Evolutionary conservation across 2,113 vertebrate genomes (phyloP).

Genomic region (Alethe diademata): DNA sequence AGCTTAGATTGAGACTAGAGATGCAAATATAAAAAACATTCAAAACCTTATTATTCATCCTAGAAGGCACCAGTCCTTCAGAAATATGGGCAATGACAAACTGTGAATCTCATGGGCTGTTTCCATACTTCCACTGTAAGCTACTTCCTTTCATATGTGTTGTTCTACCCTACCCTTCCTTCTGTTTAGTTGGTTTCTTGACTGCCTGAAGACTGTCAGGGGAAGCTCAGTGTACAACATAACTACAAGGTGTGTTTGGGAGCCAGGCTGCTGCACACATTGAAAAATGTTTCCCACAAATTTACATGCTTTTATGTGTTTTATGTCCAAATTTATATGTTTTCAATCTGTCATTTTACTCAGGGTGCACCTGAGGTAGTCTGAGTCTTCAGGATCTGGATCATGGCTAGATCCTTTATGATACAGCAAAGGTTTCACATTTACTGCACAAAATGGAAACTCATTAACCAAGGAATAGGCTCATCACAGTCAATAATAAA

Average conservation of each 20-base stretch:
- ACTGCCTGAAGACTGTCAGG: background rate
- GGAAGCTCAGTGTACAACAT: background rate
- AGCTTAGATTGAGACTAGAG: background rate
- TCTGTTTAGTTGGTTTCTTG: background rate
- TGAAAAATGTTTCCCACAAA: background rate
- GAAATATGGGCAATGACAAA: background rate
- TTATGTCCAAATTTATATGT: background rate
- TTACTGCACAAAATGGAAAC: background rate
- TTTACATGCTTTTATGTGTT: no score
- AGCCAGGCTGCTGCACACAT: background rate
- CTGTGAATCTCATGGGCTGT: background rate
- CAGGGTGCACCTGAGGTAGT: background rate
- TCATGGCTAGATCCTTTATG: background rate
- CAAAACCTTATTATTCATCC: background rate
- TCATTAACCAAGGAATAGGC: background rate
- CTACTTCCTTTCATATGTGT: background rate
- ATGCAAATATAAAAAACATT: background rate
- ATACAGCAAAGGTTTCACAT: background rate
- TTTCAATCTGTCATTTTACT: background rate
- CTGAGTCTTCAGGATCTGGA: background rate
- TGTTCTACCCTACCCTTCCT: background rate
- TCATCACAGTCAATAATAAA: background rate
- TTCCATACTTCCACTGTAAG: background rate
- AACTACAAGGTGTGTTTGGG: background rate
- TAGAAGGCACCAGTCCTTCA: background rate